A percentile compares a stretch with the other conserved stretches of the same genome.
phyloP scores from a whole-genome alignment of 2,797 vertebrate genomes.

The Taenioides sp. region DNA sequence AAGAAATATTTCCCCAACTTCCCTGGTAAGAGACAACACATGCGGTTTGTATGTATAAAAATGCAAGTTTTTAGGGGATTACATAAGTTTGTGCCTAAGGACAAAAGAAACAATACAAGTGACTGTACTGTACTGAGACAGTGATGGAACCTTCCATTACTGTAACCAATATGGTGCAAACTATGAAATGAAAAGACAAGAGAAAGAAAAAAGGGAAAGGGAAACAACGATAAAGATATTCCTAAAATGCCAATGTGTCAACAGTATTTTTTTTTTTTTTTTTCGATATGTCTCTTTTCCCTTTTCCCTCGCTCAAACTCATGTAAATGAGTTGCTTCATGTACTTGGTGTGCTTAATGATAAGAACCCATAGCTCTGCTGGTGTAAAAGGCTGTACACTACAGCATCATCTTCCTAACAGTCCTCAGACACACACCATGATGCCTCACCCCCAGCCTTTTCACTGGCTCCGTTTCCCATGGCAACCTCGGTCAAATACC shows the following conservation, averaged over 20 bases:
- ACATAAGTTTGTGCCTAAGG: neutral
- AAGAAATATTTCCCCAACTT: constrained; percentile 75
- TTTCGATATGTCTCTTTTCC: neutral
- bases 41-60: neutral
- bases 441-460: constrained; percentile 18
- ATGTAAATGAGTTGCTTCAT: constrained; percentile 52
- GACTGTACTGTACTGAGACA: neutral
- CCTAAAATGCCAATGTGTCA: neutral
- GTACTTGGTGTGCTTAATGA: constrained; percentile 48
- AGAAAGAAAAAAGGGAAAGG: too few relatives aligned
- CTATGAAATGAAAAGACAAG: neutral
- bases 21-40: constrained; percentile 56
- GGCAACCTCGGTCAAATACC: constrained; percentile 71
- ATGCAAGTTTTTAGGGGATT: neutral
- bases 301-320: neutral
- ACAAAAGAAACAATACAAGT: too few relatives aligned
- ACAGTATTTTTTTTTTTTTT: neutral
- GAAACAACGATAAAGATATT: neutral
- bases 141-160: neutral
- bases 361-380: constrained; percentile 44
- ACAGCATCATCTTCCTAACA: constrained; percentile 31
- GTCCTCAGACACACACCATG: constrained; percentile 4
- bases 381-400: constrained; percentile 39
- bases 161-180: neutral
- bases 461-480: constrained; percentile 64